Percentiles rank a stretch among this genome's conserved stretches.
Conservation (phyloP, 2,888 invertebrate species). For the Scrobipalpa atriplicella region DNA sequence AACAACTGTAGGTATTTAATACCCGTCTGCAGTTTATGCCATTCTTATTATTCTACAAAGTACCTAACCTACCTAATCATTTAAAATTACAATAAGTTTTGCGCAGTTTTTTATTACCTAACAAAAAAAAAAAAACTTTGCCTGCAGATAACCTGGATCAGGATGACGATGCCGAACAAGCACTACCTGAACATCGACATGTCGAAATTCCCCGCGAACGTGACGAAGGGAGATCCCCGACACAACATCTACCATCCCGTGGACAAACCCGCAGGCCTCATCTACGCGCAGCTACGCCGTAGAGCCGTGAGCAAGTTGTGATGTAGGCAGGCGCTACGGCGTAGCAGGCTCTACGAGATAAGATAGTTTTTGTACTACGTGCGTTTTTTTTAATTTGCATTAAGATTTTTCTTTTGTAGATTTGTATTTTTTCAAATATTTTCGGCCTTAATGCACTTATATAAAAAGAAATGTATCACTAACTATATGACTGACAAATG, state of each 20-base stretch:
- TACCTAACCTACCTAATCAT: not conserved
- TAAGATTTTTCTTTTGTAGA: not conserved
- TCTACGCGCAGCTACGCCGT: slow-evolving; percentile 87
- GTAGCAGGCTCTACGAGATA: slow-evolving; percentile 41
- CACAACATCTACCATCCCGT: slow-evolving; percentile 88
- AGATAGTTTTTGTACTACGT: not conserved
- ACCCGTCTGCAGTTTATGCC: no score
- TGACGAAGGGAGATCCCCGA: slow-evolving; percentile 84
- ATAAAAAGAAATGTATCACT: no score
- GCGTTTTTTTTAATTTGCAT: not conserved
- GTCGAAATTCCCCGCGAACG: slow-evolving; percentile 86
- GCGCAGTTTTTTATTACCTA: no score
- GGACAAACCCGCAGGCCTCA: slow-evolving; percentile 91
- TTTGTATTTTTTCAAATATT: not conserved
- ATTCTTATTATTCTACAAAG: not conserved
- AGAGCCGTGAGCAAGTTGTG: slow-evolving; percentile 81
- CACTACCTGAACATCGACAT: slow-evolving; percentile 90
- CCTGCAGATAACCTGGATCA: slow-evolving; percentile 85
- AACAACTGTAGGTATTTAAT: no score
- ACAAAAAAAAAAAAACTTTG: no score
- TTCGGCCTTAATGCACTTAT: not conserved
- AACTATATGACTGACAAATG: no score
- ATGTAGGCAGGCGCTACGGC: slow-evolving; percentile 56
- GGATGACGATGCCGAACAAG: slow-evolving; percentile 92
- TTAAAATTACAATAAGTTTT: no score